These are phyloP conservation scores for Atherinomorus stipes DNA, from an alignment of 2,113 vertebrate genomes.

Conservation along the genomic window DNA sequence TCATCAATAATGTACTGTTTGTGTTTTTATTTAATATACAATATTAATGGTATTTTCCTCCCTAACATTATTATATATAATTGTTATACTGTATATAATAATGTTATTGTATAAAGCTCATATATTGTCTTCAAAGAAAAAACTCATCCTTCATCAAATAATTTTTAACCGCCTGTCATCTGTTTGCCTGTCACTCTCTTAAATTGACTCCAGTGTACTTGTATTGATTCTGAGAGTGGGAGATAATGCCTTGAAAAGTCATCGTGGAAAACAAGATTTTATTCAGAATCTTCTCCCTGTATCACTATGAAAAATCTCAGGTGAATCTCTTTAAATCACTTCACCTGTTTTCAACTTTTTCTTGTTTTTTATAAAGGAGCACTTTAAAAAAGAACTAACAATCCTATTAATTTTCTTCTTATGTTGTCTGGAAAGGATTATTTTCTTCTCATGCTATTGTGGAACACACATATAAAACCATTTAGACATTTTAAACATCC, in stretches of 20 bases:
- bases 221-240: conserved; percentile 56
- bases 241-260: conserved; percentile 60
- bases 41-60: not conserved
- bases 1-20: not conserved
- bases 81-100: too few species aligned
- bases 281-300: conserved; percentile 10
- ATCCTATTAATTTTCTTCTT: not conserved
- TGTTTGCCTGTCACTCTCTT: conserved; percentile 40
- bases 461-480: not conserved
- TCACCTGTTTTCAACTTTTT: conserved; percentile 31
- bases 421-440: not conserved
- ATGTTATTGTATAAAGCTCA: not conserved
- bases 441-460: not conserved
- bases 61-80: too few species aligned
- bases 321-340: conserved; percentile 23
- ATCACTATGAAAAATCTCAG: conserved; percentile 25
- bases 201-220: conserved; percentile 46
- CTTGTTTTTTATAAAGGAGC: conserved; percentile 8
- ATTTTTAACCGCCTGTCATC: conserved; percentile 25
- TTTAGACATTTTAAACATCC: too few species aligned
- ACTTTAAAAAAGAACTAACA: conserved; percentile 7
- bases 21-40: conserved; percentile 1
- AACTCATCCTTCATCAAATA: conserved; percentile 44
- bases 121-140: conserved; percentile 25
- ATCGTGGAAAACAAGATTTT: conserved; percentile 58